phyloP scores from a whole-genome alignment of 2,888 invertebrate genomes.

The Rhaphigaster nebulosa region DNA sequence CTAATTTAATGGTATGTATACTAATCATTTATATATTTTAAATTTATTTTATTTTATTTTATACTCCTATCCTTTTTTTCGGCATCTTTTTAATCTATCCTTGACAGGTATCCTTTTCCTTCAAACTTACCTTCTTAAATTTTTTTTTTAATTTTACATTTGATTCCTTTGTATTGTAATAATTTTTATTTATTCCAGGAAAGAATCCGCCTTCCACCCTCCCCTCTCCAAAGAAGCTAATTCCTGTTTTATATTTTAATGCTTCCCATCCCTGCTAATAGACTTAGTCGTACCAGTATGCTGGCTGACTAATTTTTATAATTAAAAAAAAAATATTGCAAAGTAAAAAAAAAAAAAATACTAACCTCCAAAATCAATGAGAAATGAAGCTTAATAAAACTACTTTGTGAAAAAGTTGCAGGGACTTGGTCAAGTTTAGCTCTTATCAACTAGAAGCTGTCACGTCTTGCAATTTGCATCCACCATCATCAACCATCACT shows the following conservation, averaged over 20 bases:
- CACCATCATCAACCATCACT: conserved; percentile 62
- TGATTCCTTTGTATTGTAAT: conserved; percentile 46
- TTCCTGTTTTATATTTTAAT: conserved; percentile 24
- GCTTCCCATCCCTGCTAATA: background rate
- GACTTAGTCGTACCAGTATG: background rate
- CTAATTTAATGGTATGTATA: background rate
- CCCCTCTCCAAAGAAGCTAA: conserved; percentile 54
- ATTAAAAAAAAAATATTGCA: background rate
- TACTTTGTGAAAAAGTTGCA: conserved; percentile 63
- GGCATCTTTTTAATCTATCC: background rate
- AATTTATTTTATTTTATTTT: background rate
- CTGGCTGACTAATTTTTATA: background rate
- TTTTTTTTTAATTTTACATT: conserved; percentile 11
- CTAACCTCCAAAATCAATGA: background rate
- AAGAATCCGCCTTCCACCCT: conserved; percentile 53
- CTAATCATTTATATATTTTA: background rate
- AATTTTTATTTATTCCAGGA: conserved; percentile 58
- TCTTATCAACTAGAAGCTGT: conserved; percentile 63
- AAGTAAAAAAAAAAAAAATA: conserved; percentile 27
- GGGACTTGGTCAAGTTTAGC: conserved; percentile 63
- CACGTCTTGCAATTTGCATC: conserved; percentile 63
- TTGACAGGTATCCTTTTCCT: background rate
- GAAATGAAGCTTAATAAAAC: conserved; percentile 60
- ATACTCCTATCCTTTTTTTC: background rate
- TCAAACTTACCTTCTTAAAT: conserved; percentile 1